Conservation (phyloP, 1,140 invertebrate species). For the Psix sp. region DNA sequence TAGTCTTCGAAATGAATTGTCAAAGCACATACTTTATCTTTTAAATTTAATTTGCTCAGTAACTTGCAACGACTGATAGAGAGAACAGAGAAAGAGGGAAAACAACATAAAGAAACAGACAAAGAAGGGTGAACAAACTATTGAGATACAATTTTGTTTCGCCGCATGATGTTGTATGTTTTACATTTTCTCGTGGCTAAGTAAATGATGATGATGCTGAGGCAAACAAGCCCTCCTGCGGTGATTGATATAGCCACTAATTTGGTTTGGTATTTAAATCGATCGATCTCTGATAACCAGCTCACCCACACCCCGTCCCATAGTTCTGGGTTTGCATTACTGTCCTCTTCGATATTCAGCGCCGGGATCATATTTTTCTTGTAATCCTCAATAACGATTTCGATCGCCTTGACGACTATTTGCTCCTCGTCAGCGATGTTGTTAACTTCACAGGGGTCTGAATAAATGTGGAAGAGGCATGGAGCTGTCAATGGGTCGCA, state of each 20-base stretch:
- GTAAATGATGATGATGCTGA: too few relatives aligned
- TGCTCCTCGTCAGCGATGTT: conserved; percentile 80
- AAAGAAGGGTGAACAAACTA: too few relatives aligned
- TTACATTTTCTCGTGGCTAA: too few relatives aligned
- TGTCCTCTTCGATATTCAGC: conserved; percentile 77
- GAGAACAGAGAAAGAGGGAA: too few relatives aligned
- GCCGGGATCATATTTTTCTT: conserved; percentile 75
- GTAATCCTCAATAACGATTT: conserved; percentile 74
- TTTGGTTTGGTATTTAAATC: too few relatives aligned
- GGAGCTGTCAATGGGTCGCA: conserved; percentile 79
- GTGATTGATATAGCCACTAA: not conserved
- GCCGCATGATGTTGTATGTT: too few relatives aligned
- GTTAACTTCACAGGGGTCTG: conserved; percentile 86
- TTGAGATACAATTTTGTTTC: too few relatives aligned
- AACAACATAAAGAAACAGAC: too few relatives aligned
- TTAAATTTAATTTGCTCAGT: too few relatives aligned
- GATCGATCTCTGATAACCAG: conserved; percentile 67
- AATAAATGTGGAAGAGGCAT: conserved; percentile 85
- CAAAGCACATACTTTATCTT: too few relatives aligned
- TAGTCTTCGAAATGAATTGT: too few relatives aligned
- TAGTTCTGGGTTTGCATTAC: conserved; percentile 76
- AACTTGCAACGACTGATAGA: too few relatives aligned
- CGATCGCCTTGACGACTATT: conserved; percentile 72
- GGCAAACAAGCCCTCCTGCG: not conserved
- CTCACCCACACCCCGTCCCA: conserved; percentile 78